Percentiles rank a stretch among this genome's conserved stretches.
phyloP scores from a whole-genome alignment of 2,888 invertebrate genomes.

The Pollenia amentaria region DNA sequence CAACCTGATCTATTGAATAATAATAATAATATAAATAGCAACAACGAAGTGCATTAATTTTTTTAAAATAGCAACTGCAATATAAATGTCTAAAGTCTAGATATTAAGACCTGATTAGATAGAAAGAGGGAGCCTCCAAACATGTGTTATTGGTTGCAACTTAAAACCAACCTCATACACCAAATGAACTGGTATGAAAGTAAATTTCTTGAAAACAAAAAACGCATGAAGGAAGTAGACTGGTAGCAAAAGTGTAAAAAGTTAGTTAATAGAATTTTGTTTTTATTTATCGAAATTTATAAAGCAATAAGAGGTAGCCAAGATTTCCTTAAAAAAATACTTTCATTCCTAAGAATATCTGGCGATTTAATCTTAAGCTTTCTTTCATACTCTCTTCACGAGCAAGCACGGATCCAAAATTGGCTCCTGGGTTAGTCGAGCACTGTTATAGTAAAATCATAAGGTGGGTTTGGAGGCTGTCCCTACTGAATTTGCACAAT shows the following conservation, averaged over 20 bases:
- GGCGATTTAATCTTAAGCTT: no score
- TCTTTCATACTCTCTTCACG: no score
- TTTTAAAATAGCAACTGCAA: slow-evolving; percentile 10
- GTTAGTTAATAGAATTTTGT: background rate
- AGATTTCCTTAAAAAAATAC: no score
- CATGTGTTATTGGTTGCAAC: slow-evolving; percentile 20
- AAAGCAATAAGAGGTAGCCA: no score
- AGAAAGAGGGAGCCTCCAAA: slow-evolving; percentile 3
- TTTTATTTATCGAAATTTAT: no score
- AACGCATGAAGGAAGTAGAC: slow-evolving; percentile 18
- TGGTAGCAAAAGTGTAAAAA: background rate
- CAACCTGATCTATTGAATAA: slow-evolving; percentile 68
- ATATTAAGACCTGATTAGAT: slow-evolving; percentile 33
- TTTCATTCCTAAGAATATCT: no score
- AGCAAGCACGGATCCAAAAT: no score
- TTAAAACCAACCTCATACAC: slow-evolving; percentile 9
- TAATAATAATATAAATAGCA: slow-evolving; percentile 49
- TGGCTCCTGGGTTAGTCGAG: no score
- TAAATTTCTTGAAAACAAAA: slow-evolving; percentile 21
- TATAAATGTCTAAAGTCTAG: slow-evolving; percentile 53
- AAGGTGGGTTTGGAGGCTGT: no score
- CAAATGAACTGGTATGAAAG: slow-evolving; percentile 17
- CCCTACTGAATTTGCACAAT: no score
- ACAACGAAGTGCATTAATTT: slow-evolving; percentile 5
- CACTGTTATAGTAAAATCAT: no score